Percentiles rank a stretch among this genome's conserved stretches.
These are phyloP conservation scores for Chelonoidis abingdonii DNA, from an alignment of 2,113 vertebrate species.

Conservation along the genomic window DNA sequence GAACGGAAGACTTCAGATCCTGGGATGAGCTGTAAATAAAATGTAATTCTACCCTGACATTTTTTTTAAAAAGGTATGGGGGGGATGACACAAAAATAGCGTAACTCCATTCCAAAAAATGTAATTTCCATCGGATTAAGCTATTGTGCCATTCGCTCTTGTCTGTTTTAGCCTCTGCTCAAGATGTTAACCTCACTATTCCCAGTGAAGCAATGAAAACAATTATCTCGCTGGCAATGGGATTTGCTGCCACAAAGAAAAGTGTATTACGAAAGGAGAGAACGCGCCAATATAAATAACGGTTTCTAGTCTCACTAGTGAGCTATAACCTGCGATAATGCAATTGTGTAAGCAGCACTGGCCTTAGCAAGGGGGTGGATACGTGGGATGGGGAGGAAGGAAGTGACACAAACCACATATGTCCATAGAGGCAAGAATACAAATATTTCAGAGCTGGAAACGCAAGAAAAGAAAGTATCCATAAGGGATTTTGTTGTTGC, in stretches of 20 bases:
- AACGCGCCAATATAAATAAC: background rate
- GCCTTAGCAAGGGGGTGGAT: background rate
- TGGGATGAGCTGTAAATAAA: constrained; percentile 10
- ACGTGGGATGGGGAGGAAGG: rapidly evolving
- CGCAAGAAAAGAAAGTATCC: background rate
- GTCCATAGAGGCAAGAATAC: rapidly evolving
- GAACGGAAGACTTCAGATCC: background rate
- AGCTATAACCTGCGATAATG: background rate
- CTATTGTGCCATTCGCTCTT: constrained; percentile 29
- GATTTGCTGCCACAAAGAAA: constrained; percentile 32
- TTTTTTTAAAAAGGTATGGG: background rate
- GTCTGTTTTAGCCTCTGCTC: constrained; percentile 32
- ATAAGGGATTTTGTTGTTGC: background rate
- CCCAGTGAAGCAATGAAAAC: constrained; percentile 55
- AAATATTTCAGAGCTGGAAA: background rate
- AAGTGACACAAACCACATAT: background rate
- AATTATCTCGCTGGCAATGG: background rate
- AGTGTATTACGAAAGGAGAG: background rate
- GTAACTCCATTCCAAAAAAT: constrained; percentile 8
- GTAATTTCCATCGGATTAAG: constrained; percentile 50
- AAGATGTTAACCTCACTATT: constrained; percentile 44
- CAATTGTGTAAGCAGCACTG: rapidly evolving
- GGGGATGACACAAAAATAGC: background rate
- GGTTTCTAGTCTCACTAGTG: background rate
- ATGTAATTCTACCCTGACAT: constrained; percentile 2